Percentiles rank a stretch among this genome's conserved stretches.
phyloP scores from a whole-genome alignment of 2,797 vertebrate genomes.

The Neostethus bicornis region DNA sequence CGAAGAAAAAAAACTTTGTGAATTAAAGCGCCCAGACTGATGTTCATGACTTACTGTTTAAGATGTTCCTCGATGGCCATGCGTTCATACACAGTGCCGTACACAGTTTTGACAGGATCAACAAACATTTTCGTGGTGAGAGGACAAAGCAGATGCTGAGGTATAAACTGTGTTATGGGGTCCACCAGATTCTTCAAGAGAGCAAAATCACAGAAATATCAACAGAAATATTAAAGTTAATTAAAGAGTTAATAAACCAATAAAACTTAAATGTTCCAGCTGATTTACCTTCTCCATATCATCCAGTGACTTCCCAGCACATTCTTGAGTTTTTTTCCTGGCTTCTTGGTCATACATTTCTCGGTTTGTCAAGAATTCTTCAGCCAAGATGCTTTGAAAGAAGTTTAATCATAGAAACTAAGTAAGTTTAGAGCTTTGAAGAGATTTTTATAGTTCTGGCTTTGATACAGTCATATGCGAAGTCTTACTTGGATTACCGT shows the following conservation, averaged over 20 bases:
- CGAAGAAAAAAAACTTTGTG: not conserved
- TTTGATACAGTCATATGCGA: too few species aligned
- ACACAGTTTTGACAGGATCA: conserved; percentile 60
- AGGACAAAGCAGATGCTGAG: conserved; percentile 57
- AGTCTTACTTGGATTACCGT: too few species aligned
- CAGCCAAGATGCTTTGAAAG: conserved; percentile 61
- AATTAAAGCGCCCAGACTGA: not conserved
- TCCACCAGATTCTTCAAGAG: conserved; percentile 50
- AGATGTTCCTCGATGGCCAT: conserved; percentile 65
- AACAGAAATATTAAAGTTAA: too few species aligned
- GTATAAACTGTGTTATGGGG: conserved; percentile 26
- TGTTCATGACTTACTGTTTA: conserved; percentile 28
- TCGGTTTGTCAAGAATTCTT: conserved; percentile 59
- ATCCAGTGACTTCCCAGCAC: conserved; percentile 60
- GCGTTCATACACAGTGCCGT: conserved; percentile 58
- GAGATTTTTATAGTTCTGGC: too few species aligned
- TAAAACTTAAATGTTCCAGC: not conserved
- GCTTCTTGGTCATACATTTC: conserved; percentile 54
- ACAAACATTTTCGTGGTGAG: conserved; percentile 67
- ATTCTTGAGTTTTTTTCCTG: conserved; percentile 42
- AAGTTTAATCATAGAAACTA: not conserved
- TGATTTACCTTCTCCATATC: conserved; percentile 63
- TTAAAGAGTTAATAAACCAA: not conserved
- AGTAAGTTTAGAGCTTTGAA: too few species aligned
- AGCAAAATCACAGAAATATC: not conserved